phyloP scores from a whole-genome alignment of 1,140 invertebrate genomes.

The Nilaparvata lugens region DNA sequence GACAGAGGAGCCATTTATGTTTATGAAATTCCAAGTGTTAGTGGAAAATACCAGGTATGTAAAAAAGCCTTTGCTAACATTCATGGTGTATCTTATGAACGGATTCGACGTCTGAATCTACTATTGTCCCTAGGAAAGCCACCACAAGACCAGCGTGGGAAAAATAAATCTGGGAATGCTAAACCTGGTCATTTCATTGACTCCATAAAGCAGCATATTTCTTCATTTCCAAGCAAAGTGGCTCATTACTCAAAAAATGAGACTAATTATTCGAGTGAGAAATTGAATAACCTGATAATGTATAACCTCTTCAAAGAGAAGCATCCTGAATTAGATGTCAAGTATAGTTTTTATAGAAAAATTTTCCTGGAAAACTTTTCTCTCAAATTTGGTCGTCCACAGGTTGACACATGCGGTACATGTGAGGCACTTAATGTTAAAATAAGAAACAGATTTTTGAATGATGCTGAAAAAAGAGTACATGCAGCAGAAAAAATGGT shows the following conservation, averaged over 20 bases:
- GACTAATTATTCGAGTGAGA: no score
- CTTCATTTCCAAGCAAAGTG: neutral
- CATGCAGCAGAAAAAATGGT: slow-evolving; percentile 26
- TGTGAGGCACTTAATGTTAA: slow-evolving; percentile 21
- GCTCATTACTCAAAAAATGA: neutral
- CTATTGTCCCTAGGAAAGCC: no score
- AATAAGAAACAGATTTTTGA: slow-evolving; percentile 7
- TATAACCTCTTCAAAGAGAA: neutral
- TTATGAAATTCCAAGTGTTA: no score
- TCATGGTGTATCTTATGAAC: no score
- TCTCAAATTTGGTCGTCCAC: neutral
- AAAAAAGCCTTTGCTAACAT: no score
- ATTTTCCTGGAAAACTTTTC: no score
- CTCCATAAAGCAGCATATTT: neutral
- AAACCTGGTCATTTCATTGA: neutral
- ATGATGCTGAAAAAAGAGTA: slow-evolving; percentile 26
- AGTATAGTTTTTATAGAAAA: neutral
- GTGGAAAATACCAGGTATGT: no score
- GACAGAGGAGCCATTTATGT: no score
- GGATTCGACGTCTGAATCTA: no score
- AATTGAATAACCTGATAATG: neutral
- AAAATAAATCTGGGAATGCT: neutral
- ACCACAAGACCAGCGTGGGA: neutral
- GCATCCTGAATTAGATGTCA: neutral
- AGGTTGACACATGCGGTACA: neutral